Conservation (phyloP, 2,113 vertebrate genomes). For the Petroica traversi region DNA sequence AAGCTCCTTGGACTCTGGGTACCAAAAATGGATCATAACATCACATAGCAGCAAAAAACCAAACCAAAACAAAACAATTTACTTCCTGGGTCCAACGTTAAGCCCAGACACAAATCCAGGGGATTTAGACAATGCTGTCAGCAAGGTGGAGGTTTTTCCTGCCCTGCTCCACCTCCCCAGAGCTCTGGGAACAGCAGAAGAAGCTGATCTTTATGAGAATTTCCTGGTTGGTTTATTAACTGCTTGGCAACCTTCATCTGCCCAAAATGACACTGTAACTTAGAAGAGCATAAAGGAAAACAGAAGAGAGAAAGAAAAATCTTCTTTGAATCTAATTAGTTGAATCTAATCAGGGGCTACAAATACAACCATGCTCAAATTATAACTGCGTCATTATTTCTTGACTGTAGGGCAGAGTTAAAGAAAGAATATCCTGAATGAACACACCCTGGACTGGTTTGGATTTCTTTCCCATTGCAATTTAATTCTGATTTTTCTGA, state of each 20-base stretch:
- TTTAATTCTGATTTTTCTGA: conserved; percentile 51
- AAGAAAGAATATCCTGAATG: conserved; percentile 57
- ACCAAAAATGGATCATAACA: neutral
- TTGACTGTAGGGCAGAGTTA: conserved; percentile 60
- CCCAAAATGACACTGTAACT: neutral
- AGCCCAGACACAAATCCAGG: neutral
- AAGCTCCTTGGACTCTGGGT: neutral
- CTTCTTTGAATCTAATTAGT: conserved; percentile 47
- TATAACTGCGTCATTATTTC: conserved; percentile 43
- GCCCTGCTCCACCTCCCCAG: neutral
- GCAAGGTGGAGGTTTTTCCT: neutral
- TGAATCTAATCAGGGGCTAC: conserved; percentile 57
- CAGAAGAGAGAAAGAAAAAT: conserved; percentile 18
- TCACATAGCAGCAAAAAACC: neutral
- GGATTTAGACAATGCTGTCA: neutral
- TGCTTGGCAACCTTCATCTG: neutral
- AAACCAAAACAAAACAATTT: neutral
- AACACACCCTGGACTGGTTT: conserved; percentile 53
- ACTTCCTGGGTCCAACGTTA: neutral
- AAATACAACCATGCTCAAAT: conserved; percentile 20
- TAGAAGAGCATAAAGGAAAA: conserved; percentile 20
- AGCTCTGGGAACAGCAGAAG: neutral
- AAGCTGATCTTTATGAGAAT: neutral
- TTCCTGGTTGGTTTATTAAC: neutral
- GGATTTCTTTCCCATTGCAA: conserved; percentile 35